Conservation (phyloP, 1,140 invertebrate species). For the Littorina saxatilis region DNA sequence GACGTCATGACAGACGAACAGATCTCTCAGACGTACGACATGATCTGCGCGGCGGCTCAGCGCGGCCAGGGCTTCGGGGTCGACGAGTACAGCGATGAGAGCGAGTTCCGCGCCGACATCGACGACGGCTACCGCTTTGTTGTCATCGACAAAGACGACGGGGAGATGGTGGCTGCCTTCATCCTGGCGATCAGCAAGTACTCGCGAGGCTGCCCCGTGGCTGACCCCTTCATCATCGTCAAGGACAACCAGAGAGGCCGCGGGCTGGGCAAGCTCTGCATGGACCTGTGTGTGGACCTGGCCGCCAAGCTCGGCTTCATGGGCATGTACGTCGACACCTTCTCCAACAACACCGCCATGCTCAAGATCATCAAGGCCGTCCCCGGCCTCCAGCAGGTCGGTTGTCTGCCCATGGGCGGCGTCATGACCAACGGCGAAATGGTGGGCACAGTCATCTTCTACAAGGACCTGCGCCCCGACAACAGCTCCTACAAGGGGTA, state of each 20-base stretch:
- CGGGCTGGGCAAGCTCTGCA: slow-evolving; percentile 52
- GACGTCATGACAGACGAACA: slow-evolving; percentile 60
- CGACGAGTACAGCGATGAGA: slow-evolving; percentile 57
- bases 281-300: slow-evolving; percentile 49
- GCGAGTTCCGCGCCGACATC: slow-evolving; percentile 58
- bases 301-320: slow-evolving; percentile 52
- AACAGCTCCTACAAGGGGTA: background rate
- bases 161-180: slow-evolving; percentile 57
- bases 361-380: slow-evolving; percentile 55
- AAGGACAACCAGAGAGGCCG: slow-evolving; percentile 48
- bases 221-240: slow-evolving; percentile 60
- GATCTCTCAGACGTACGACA: slow-evolving; percentile 54
- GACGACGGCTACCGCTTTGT: slow-evolving; percentile 55
- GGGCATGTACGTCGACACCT: slow-evolving; percentile 62
- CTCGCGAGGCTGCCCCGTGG: slow-evolving; percentile 56
- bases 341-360: slow-evolving; percentile 60
- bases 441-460: slow-evolving; percentile 57
- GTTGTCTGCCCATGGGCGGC: slow-evolving; percentile 61
- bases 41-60: slow-evolving; percentile 55
- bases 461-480: slow-evolving; percentile 49
- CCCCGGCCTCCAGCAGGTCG: slow-evolving; percentile 53
- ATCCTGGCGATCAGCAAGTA: slow-evolving; percentile 60
- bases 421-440: slow-evolving; percentile 50
- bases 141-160: slow-evolving; percentile 53
- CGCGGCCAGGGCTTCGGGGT: slow-evolving; percentile 56